Evolutionary conservation across 2,797 vertebrate genomes (phyloP), one percentile per base, ranked within the genome.

Genomic region (Crocidura indochinensis): DNA sequence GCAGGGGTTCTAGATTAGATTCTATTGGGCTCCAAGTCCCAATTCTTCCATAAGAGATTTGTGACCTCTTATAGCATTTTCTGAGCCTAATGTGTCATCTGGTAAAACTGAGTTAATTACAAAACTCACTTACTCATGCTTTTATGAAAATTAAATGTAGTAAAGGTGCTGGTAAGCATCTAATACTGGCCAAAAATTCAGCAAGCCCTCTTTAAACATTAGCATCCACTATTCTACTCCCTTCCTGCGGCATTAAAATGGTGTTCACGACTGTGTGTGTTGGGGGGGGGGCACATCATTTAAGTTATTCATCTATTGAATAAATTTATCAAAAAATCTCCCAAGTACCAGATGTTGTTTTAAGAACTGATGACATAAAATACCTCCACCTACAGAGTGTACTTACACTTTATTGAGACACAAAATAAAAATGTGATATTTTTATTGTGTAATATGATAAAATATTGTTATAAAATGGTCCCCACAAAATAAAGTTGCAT

Each of bases 91-190:
- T 11, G 62, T 29, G 8, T 49, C 26, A 10, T 88, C n/a, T 89
- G 1, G 38, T 9, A 75, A 78, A 76, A 76, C 26, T 46, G 20
- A 2, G 6, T 3, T 85, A 29, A 46, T 83, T 74, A 71, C 31
- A 89, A 64, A 83, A 90, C 67, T 76, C 81, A 11, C 89, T 56
- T 24, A 74, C 17, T 60, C 56, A 14, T 69, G 26, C 9, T 20
- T 92, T 69, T 82, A 73, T 51, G 31, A 87, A 92, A 83, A 90
- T 90, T 80, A 77, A 87, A 64, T 49, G 2, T 53, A 81, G 49
- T 91, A 62, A 62, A 38, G 38, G 38, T 38, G 38, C 38, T 38
- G 38, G 38, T 38, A 38, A 38, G 38, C 38, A 81, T 69, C 71
- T 77, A 75, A 81, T 12, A 84, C 24, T 27, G 27, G 7, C 17